A percentile compares a stretch with the other conserved stretches of the same genome.
phyloP scores from a whole-genome alignment of 2,113 vertebrate genomes.

The Archilochus colubris region DNA sequence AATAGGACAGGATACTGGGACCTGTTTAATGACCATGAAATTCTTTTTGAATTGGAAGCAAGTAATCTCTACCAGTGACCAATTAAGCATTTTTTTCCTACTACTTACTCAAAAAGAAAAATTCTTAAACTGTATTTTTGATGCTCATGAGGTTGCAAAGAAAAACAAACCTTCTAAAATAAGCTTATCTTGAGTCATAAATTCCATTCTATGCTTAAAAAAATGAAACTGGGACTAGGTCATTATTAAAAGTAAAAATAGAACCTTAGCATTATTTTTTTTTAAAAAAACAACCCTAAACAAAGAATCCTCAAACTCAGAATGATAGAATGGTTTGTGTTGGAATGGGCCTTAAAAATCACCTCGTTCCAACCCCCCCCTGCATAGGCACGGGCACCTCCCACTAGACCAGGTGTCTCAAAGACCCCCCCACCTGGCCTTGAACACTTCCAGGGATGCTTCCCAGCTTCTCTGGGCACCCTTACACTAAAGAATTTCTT shows the following conservation, averaged over 20 bases:
- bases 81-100: neutral
- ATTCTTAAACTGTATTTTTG: neutral
- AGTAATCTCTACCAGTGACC: neutral
- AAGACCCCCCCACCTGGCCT: too few relatives aligned
- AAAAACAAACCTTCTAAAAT: neutral
- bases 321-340: too few relatives aligned
- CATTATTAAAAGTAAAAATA: neutral
- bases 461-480: too few relatives aligned
- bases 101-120: neutral
- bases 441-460: too few relatives aligned
- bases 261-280: neutral
- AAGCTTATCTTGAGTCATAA: neutral
- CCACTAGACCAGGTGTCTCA: too few relatives aligned
- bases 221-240: neutral
- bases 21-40: neutral
- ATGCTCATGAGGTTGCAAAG: neutral
- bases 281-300: neutral
- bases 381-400: too few relatives aligned
- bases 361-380: too few relatives aligned
- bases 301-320: neutral
- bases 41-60: neutral
- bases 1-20: neutral
- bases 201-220: neutral
- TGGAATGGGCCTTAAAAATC: too few relatives aligned
- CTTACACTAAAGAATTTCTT: too few relatives aligned